Conservation (phyloP, 2,113 vertebrate species). For the Lophochroa leadbeateri region DNA sequence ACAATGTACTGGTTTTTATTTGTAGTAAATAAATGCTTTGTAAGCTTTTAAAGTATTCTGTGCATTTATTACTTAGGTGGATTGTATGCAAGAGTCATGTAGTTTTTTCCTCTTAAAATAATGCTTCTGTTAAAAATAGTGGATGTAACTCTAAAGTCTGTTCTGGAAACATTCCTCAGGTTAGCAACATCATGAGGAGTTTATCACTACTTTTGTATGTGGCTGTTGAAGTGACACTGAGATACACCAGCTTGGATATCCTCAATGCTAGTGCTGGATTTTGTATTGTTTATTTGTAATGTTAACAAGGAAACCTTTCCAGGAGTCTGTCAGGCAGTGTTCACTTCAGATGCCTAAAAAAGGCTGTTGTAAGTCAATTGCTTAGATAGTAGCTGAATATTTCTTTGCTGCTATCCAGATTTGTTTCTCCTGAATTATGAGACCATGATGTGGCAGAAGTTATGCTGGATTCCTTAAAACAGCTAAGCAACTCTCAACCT, state of each 20-base stretch:
- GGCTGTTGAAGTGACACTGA: neutral
- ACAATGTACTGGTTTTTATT: neutral
- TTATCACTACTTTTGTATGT: neutral
- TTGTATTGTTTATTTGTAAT: neutral
- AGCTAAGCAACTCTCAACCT: neutral
- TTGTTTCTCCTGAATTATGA: neutral
- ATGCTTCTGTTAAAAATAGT: neutral
- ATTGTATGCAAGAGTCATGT: neutral
- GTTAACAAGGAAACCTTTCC: neutral
- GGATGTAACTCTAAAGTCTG: neutral
- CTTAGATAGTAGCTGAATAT: neutral
- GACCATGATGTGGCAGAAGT: neutral
- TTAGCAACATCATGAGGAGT: neutral
- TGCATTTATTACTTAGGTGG: neutral
- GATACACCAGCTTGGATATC: neutral
- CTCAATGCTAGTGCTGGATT: neutral
- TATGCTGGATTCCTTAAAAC: neutral
- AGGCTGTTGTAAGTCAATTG: neutral
- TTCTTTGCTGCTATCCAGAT: neutral
- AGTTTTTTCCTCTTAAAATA: neutral
- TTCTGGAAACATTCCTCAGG: neutral
- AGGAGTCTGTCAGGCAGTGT: neutral
- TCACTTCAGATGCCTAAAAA: neutral
- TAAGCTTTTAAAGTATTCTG: neutral
- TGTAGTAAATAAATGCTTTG: slow-evolving; percentile 31